Base-by-base conservation (phyloP, 2,113 vertebrate genomes). In the Barnardius zonarius region DNA sequence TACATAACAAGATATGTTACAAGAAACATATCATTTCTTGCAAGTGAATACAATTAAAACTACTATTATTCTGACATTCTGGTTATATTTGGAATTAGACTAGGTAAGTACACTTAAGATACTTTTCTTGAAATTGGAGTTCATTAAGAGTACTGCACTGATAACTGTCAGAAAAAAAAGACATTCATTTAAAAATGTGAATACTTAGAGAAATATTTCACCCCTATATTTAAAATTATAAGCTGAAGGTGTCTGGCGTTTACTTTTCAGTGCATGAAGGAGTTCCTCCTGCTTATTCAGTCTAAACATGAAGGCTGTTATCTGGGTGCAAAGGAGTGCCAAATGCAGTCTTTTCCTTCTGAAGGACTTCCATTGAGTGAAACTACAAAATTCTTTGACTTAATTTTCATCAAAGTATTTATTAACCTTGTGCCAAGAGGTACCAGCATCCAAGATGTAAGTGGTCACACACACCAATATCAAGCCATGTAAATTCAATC, bases 361-460 rank as follows among this genome's bases (percentile, higher is more conserved):
- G 57, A 88, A 87, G 14, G 28, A 85, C 28, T 90, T 91, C 30
- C n/a, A 73, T 3, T 39, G 62, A 86, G 55, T 28, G 48, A 72
- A 80, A 87, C 25, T 89, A 84, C 17, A 86, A 52, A 61, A 79
- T 35, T 49, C 2, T 92, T 94, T 90, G 39, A 74, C 19, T n/a
- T 80, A 55, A 91, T 92, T 95, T 93, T 41, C 79, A 80, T 93
- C 66, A 66, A 85, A 76, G 30, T 72, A 77, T 85, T 62, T 84
- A 87, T 64, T 73, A 91, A 85, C 10, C 51, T 76, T 76, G 13
- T 28, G 28, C 7, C 57, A 78, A 84, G n/a, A 90, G 12, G 11
- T 44, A 39, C 17, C 12, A 62, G 11, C 41, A 73, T 83, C 52
- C 67, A 77, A 93, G 31, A 57, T 5, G 4, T 35, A 76, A 92